Conservation (phyloP, 2,797 vertebrate species). For the Thamnophis elegans region DNA sequence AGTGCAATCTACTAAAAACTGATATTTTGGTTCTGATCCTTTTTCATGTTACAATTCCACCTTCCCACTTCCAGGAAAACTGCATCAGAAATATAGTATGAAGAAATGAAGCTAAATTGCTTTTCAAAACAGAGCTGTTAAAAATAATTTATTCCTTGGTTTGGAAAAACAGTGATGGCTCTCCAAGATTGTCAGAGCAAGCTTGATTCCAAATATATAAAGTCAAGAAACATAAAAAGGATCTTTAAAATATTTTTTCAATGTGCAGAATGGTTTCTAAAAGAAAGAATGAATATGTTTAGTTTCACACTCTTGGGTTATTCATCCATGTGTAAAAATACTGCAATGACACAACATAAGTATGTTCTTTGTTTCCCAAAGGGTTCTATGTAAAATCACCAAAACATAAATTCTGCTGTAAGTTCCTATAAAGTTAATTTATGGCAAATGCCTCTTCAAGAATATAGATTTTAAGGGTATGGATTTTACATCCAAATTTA, state of each 20-base stretch:
- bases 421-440: background rate
- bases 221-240: constrained; percentile 53
- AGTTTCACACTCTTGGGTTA: constrained; percentile 43
- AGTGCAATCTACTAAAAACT: background rate
- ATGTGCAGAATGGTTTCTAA: constrained; percentile 55
- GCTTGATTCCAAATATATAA: constrained; percentile 54
- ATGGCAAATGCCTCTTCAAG: background rate
- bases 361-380: constrained; percentile 16
- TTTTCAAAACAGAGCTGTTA: background rate
- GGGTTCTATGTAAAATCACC: background rate
- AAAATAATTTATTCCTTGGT: background rate
- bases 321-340: background rate
- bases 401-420: background rate
- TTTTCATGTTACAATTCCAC: background rate
- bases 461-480: background rate
- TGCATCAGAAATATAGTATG: background rate
- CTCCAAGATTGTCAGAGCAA: constrained; percentile 24
- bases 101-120: background rate
- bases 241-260: constrained; percentile 53
- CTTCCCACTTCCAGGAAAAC: background rate
- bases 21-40: constrained; percentile 3
- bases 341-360: background rate
- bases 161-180: background rate
- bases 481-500: background rate
- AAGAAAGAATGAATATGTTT: constrained; percentile 47